Base-by-base conservation (phyloP, 2,888 invertebrate species). In the Eupithecia centaureata region DNA sequence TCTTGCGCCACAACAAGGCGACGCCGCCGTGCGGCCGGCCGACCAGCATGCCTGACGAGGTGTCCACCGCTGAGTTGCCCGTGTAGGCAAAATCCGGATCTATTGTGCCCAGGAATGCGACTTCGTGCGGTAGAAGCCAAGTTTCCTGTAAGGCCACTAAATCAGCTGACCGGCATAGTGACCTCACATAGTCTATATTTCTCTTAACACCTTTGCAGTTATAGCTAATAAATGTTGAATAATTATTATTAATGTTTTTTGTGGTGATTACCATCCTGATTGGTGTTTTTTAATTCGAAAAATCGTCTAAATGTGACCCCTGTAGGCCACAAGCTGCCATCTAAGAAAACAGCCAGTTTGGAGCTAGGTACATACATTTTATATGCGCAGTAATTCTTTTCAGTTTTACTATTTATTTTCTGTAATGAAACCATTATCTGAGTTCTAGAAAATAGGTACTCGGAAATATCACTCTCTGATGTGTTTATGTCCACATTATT, bases 141-240 rank as follows among this genome's bases (percentile, higher is more conserved):
- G n/a, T n/a, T n/a, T n/a, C n/a, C n/a, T n/a, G 51, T 51, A 51
- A 51, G 51, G 51, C 51, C 25, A 51, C 51, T 51, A 51, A 22
- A 13, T 51, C 51, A 51, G 51, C 51, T 51, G 51, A 22, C 22
- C 51, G 51, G 22, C 51, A 51, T 2, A 51, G 51, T 12, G 51
- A 51, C 51, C 51, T 51, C 22, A 51, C 51, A 51, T 22, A 51
- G 22, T 51, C 51, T 51, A 51, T 51, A 22, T 51, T 51, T 22
- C 22, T 51, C 22, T 51, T 51, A 51, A 51, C 51, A 51, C 22
- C 22, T 51, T 51, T 51, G 22, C 51, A 51, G 12, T 51, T 51
- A 51, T 51, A 51, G 25, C 51, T 51, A 5, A 51, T 51, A 51
- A 51, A 51, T 22, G 51, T 51, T 38, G 38, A 8, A 15, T 15